Percentiles rank a stretch among this genome's conserved stretches.
These are phyloP conservation scores for Diachasmimorpha longicaudata DNA, from an alignment of 1,140 invertebrate species.

Conservation along the genomic window DNA sequence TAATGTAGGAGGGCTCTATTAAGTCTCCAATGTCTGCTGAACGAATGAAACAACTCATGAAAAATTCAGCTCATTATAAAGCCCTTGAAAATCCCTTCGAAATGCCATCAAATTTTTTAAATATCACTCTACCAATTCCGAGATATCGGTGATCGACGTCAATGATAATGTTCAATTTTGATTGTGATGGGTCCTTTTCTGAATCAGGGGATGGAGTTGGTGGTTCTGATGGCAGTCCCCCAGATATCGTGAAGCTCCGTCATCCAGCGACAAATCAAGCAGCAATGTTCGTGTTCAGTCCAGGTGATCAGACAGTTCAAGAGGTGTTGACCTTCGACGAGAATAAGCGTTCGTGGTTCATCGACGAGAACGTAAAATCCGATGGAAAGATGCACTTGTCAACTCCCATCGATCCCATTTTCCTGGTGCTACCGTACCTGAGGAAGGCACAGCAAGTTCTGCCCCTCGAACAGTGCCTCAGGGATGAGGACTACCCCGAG, in stretches of 20 bases:
- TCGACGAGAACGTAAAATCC: slow-evolving; percentile 74
- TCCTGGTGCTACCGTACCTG: slow-evolving; percentile 67
- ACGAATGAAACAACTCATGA: no score
- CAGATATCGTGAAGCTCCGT: slow-evolving; percentile 74
- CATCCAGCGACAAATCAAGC: slow-evolving; percentile 70
- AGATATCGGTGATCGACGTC: no score
- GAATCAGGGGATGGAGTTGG: slow-evolving; percentile 61
- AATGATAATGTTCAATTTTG: no score
- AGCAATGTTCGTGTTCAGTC: slow-evolving; percentile 69
- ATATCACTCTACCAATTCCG: no score
- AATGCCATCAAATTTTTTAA: no score
- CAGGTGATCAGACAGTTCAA: slow-evolving; percentile 66
- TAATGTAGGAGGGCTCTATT: no score
- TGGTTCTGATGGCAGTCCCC: slow-evolving; percentile 67
- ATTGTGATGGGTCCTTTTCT: no score
- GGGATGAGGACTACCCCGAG: slow-evolving; percentile 68
- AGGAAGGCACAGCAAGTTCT: slow-evolving; percentile 66
- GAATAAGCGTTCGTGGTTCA: slow-evolving; percentile 73
- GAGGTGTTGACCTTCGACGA: slow-evolving; percentile 74
- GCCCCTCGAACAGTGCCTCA: slow-evolving; percentile 74
- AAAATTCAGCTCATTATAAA: no score
- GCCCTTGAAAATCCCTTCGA: no score
- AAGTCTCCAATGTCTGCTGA: no score
- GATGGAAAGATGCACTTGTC: slow-evolving; percentile 76
- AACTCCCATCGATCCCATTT: slow-evolving; percentile 75